phyloP scores from a whole-genome alignment of 2,888 invertebrate genomes.

The Diogma glabrata region DNA sequence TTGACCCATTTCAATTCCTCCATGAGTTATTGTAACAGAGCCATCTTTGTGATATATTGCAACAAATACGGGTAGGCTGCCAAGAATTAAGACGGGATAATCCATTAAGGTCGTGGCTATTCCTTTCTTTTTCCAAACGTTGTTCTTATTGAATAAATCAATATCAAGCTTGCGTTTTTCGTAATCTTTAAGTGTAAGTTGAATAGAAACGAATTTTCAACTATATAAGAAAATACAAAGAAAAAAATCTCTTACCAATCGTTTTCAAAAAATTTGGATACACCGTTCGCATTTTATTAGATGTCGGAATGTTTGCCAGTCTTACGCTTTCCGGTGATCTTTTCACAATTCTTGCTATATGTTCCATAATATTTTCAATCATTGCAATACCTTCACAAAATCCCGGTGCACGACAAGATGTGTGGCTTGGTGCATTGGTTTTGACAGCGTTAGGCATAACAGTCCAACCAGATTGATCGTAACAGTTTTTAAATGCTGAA shows the following conservation, averaged over 20 bases:
- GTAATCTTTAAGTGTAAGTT: slow-evolving; percentile 51
- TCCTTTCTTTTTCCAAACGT: slow-evolving; percentile 76
- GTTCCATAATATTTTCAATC: slow-evolving; percentile 55
- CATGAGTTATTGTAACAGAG: slow-evolving; percentile 57
- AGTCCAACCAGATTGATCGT: slow-evolving; percentile 55
- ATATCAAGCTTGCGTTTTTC: slow-evolving; percentile 42
- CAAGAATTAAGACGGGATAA: slow-evolving; percentile 44
- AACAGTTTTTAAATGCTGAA: slow-evolving; percentile 44
- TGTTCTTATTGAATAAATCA: slow-evolving; percentile 48
- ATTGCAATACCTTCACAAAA: slow-evolving; percentile 47
- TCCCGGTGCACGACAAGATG: slow-evolving; percentile 43
- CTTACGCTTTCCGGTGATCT: slow-evolving; percentile 48
- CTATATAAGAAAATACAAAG: too few species aligned
- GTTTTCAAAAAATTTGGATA: slow-evolving; percentile 42
- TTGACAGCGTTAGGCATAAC: slow-evolving; percentile 48
- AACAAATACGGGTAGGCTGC: slow-evolving; percentile 47
- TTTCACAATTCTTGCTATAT: slow-evolving; percentile 42
- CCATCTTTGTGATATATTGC: slow-evolving; percentile 51
- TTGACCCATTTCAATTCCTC: slow-evolving; percentile 70
- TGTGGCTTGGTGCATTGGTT: slow-evolving; percentile 53
- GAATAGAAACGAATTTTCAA: too few species aligned
- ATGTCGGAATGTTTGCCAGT: slow-evolving; percentile 41
- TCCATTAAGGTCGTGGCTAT: slow-evolving; percentile 53
- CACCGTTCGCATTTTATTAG: slow-evolving; percentile 42
- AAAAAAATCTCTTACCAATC: too few species aligned